Base-by-base conservation (phyloP, 2,113 vertebrate species). In the Calidris pugnax region DNA sequence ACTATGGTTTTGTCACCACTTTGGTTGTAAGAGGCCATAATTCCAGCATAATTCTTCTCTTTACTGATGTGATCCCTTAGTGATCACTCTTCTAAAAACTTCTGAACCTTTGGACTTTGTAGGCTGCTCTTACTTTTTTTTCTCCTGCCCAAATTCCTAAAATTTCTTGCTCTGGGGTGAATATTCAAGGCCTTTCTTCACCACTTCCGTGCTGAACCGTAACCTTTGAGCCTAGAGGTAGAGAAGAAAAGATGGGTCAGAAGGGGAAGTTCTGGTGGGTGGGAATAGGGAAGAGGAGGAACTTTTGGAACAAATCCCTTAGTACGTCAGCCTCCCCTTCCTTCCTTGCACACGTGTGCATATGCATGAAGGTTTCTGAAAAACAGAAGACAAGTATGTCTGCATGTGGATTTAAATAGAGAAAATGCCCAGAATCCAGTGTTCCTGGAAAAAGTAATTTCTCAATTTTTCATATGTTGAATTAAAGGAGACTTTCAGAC, bases 291-390 rank as follows among this genome's bases (percentile, higher is more conserved):
- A 67, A 41, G 41, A 64, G 7, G 12, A 57, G 4, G 45, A 43
- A 2, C 14, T 14, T 75, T 55, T 35, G 7, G 5, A 67, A 35
- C 3, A 30, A 74, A 62, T 48, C 2, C 5, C 16, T 66, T 68
- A 13, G 6, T 24, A 47, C 35, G 50, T 7, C 20, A 72, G 20
- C 11, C 16, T 50, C 8, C 50, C 26, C 28, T 69, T 50, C 32
- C 30, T 59, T 14, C 39, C 5, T 59, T 35, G 10, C 8, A 19
- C 5, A 7, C 7, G 2, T 20, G 4, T 47, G 27, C 39, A 23
- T 68, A 11, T 8, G 8, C 21, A 4, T 2, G 1, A 3, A 4
- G 3, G 22, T 20, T 6, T 62, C 18, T 83, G 48, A 24, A 43
- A 60, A 56, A 30, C 15, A 64, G 51, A 51, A 55, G 19, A 24